Percentiles rank a stretch among this genome's conserved stretches.
These are phyloP conservation scores for Dunckerocampus dactyliophorus DNA, from an alignment of 2,113 vertebrate species.

Conservation along the genomic window DNA sequence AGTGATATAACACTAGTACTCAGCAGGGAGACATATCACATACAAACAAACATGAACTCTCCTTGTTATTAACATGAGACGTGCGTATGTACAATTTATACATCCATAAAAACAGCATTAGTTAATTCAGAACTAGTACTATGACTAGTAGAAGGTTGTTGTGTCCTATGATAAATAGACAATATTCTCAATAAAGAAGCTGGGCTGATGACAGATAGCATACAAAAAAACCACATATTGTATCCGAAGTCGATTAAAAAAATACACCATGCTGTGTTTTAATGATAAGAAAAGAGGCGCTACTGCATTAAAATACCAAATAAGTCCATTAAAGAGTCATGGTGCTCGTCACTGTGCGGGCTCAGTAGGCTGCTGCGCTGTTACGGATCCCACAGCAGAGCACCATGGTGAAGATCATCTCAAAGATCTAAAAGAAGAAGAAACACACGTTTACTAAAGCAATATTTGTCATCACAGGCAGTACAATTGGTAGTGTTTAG, in stretches of 20 bases:
- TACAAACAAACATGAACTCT: slow-evolving; percentile 21
- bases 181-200: slow-evolving; percentile 16
- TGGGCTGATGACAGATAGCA: slow-evolving; percentile 6
- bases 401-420: slow-evolving; percentile 74
- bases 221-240: slow-evolving; percentile 16
- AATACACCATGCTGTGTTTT: slow-evolving; percentile 16
- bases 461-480: neutral
- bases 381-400: slow-evolving; percentile 71
- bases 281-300: slow-evolving; percentile 19
- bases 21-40: slow-evolving; percentile 19
- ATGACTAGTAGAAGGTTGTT: slow-evolving; percentile 20
- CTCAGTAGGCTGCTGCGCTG: slow-evolving; percentile 55
- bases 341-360: slow-evolving; percentile 4
- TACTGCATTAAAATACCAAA: slow-evolving; percentile 13
- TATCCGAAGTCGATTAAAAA: slow-evolving; percentile 25
- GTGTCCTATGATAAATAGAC: slow-evolving; percentile 41
- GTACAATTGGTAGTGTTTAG: neutral
- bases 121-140: slow-evolving; percentile 22
- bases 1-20: slow-evolving; percentile 26
- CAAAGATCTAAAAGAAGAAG: slow-evolving; percentile 54
- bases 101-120: slow-evolving; percentile 49
- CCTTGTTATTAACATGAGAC: slow-evolving; percentile 33
- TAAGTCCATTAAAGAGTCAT: neutral
- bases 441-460: neutral
- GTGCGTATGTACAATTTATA: slow-evolving; percentile 67